A percentile compares a stretch with the other conserved stretches of the same genome.
Conservation (phyloP, 2,888 invertebrate genomes). For the Euphydryas editha region DNA sequence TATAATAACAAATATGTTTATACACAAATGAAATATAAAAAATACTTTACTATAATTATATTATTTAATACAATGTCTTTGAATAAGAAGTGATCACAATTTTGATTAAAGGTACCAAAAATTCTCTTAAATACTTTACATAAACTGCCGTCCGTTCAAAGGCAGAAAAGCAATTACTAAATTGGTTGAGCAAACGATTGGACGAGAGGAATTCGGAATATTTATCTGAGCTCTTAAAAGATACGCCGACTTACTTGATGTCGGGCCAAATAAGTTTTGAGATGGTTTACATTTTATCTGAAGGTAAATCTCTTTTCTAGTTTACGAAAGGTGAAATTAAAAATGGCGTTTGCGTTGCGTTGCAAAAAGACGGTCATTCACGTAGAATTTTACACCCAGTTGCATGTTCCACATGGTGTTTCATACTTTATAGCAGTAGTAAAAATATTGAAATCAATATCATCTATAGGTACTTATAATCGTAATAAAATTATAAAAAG, state of each 20-base stretch:
- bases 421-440: too few species aligned
- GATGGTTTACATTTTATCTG: slow-evolving; percentile 19
- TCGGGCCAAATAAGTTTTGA: slow-evolving; percentile 18
- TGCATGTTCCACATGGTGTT: too few species aligned
- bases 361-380: too few species aligned
- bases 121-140: slow-evolving; percentile 22
- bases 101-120: slow-evolving; percentile 4
- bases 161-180: slow-evolving; percentile 41
- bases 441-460: too few species aligned
- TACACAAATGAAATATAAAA: too few species aligned
- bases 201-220: slow-evolving; percentile 37
- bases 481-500: too few species aligned
- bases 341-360: background rate
- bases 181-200: slow-evolving; percentile 42
- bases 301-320: background rate
- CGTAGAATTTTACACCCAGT: too few species aligned
- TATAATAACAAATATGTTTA: too few species aligned
- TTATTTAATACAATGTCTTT: too few species aligned
- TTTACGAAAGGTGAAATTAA: background rate
- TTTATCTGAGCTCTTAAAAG: slow-evolving; percentile 42
- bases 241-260: slow-evolving; percentile 37
- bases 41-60: too few species aligned
- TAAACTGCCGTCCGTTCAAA: slow-evolving; percentile 19
- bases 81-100: background rate
- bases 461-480: too few species aligned